phyloP scores from a whole-genome alignment of 2,797 vertebrate genomes.

The Rhinoraja longicauda region DNA sequence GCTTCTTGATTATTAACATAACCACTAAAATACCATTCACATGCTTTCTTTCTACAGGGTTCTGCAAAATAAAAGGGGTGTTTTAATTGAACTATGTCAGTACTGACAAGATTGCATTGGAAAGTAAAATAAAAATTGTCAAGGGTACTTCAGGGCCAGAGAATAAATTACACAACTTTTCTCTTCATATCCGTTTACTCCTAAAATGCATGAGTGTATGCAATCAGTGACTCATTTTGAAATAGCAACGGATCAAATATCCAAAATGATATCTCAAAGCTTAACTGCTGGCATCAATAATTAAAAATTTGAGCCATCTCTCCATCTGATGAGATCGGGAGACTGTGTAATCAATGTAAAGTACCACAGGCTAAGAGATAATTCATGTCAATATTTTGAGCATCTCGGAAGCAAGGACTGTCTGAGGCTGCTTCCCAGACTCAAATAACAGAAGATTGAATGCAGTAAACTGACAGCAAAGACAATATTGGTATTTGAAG shows the following conservation, averaged over 20 bases:
- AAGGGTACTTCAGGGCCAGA: background rate
- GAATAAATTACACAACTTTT: background rate
- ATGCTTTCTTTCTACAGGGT: too few species aligned
- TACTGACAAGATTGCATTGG: background rate
- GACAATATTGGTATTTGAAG: background rate
- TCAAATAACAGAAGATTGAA: background rate
- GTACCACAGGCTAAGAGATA: background rate
- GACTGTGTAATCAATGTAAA: background rate
- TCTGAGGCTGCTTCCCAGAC: background rate
- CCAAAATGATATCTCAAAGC: constrained; percentile 21
- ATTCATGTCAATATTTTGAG: background rate
- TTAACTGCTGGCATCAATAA: background rate
- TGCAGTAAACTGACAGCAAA: background rate
- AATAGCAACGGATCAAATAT: background rate
- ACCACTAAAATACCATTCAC: too few species aligned
- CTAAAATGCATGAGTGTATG: background rate
- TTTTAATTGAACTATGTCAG: background rate
- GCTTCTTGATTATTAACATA: too few species aligned
- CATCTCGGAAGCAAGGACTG: background rate
- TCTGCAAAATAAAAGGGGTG: background rate
- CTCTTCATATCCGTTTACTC: background rate
- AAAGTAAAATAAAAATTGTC: background rate
- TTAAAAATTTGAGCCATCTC: constrained; percentile 3
- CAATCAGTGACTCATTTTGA: background rate
- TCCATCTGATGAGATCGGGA: background rate